Base-by-base conservation (phyloP, 2,113 vertebrate genomes). In the Menura novaehollandiae region DNA sequence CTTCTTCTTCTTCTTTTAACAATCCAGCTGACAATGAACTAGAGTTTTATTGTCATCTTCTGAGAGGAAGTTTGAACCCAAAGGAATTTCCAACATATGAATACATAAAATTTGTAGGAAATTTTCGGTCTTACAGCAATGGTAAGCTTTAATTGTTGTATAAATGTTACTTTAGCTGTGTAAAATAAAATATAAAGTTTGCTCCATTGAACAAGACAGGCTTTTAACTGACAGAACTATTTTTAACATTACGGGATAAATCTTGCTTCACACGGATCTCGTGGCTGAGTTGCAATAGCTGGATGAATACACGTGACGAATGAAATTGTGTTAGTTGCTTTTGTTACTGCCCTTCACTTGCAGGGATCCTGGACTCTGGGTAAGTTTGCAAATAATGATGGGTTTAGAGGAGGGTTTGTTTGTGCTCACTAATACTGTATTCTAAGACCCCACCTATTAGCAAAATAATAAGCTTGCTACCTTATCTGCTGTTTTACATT, bases 1-100 rank as follows among this genome's bases (percentile, higher is more conserved):
- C 89, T 95, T 96, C 90, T 91, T 89, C 75, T 93, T 95, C 96
- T 97, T 97, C 89, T 88, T 96, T 91, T 87, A 94, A 97, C 55
- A 95, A 95, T 97, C 92, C 95, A 98, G 98, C 98, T 97, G 98
- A 98, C 95, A 98, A 98, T 96, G 98, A 98, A 96, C 96, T 98
- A 96, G 98, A 98, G 97, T 98, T 98, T 98, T 98, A 98, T 96
- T 98, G 98, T 96, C 98, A 98, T 97, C 98, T 98, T 97, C 98
- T 98, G 96, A 97, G 98, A 98, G 98, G 98, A 97, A 98, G 98
- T 97, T 97, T 98, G 97, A 98, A 98, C 95, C 98, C 97, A 97
- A 98, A 98, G 97, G 98, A 98, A 97, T 98, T 98, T 97, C 98
- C 98, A 97, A 98, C 98, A 78, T 98, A 98, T 85, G 98, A 98